Base-by-base conservation (phyloP, 35 echinoderm and acorn worm species). In the Ophiothrix spiculata region DNA sequence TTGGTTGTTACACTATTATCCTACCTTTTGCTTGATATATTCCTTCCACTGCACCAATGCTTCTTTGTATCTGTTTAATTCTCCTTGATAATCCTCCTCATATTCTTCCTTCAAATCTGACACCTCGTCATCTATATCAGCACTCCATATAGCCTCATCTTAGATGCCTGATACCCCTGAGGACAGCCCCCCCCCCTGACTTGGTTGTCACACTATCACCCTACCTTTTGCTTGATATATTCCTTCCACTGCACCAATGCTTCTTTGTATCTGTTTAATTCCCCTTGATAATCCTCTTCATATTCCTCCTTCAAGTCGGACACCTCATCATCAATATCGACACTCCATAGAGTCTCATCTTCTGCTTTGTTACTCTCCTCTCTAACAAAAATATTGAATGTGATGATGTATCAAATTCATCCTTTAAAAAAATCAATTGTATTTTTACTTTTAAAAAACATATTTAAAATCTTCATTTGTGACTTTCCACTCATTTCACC, bases 281-380 rank as follows among this genome's bases (percentile, higher is more conserved):
- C 63, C 19, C 75, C 39, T 3, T 45, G 77, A 39, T 91, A 91
- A 15, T 91, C 82, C 34, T 94, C 89, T 31, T 99, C 89, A 77
- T 99, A 91, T 17, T 89, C 88, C 79, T 91, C 88, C 64, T 84
- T 88, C 77, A 87, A 39, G 75, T 92, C 92, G 12, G 36, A 41
- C 23, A 91, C 40, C 40, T 99, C 96, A 13, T 99, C 96, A 4
- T 91, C 86, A n/a, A 94, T 69, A 23, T 45, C 82, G 37, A 32
- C 42, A 40, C 74, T 91, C 89, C 88, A 89, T 1, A 64, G 29
- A 33, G 63, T 77, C 64, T 94, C 89, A 75, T 99, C 96, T 76
- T 81, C 80, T 32, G 25, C 56, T 64, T 84, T 87, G 83, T 86
- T 85, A 0, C 78, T 89, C 78, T 94, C 87, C 39, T 99, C 96